Evolutionary conservation across 2,797 vertebrate genomes (phyloP), one percentile per base, ranked within the genome.

Genomic region (Notoglanidium macrostoma): DNA sequence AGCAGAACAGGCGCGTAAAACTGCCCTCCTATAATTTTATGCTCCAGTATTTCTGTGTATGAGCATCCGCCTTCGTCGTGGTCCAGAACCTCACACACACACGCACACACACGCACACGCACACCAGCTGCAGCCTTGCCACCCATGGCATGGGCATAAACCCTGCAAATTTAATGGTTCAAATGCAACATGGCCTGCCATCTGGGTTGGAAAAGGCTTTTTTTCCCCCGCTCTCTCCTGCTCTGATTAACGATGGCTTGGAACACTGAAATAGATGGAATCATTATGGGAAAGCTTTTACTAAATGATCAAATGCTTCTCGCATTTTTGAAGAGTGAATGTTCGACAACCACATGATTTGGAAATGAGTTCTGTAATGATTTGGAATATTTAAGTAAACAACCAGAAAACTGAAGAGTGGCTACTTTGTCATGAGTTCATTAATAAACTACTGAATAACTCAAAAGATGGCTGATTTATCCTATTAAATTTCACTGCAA

Each of bases 121-220:
- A 83, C 87, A 93, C 94, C 95, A 96, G 94, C 93, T 95, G 96
- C 92, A 95, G 92, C 93, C 91, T 93, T 93, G 92, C 94, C 93
- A 95, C 94, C 95, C 94, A 91, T 94, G 93, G 93, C 93, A 95
- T 88, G 91, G 91, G 92, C 92, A 93, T 93, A 95, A 95, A 94
- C 93, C 93, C 93, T 90, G 84, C 91, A 94, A 95, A 95, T 96
- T 94, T 95, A 95, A 95, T 90, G 93, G 94, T 95, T 96, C 93
- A 95, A 92, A 92, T 93, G 91, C 92, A 87, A 91, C 92, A 92
- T 90, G 91, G 91, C 92, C 88, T 92, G 92, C 96, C 95, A 96
- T 96, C 96, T 96, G 95, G 93, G 91, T 90, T 91, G 78, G 78
- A 85, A 83, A 91, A 92, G 90, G 21, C 85, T 89, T 87, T 17